Evolutionary conservation across 1,140 invertebrate species (phyloP).

Genomic region (Drosophila baimaii): DNA sequence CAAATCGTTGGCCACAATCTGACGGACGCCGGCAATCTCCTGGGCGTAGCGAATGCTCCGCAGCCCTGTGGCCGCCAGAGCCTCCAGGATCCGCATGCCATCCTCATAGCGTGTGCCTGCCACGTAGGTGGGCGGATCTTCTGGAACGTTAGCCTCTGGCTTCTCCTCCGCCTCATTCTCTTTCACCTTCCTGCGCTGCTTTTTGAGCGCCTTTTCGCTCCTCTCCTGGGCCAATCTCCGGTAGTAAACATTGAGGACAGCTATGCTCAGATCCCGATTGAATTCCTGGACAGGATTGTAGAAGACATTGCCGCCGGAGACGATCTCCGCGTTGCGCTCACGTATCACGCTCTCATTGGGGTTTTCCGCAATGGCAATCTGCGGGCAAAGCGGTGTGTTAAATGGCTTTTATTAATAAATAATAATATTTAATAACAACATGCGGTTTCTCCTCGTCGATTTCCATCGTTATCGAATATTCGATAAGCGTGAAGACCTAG

Average conservation of each 20-base stretch:
- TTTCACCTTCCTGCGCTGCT: conserved; percentile 49
- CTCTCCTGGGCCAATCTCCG: conserved; percentile 83
- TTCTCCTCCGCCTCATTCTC: background rate
- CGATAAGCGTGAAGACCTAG: no score
- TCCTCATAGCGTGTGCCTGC: conserved; percentile 84
- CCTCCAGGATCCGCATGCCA: conserved; percentile 93
- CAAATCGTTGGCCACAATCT: conserved; percentile 97
- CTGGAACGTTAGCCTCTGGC: background rate
- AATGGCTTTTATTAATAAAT: background rate
- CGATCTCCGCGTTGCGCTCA: conserved; percentile 75
- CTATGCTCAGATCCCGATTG: conserved; percentile 95
- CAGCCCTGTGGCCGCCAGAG: conserved; percentile 95
- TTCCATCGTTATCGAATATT: conserved; percentile 27
- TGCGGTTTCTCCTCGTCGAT: conserved; percentile 43
- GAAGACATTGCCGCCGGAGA: conserved; percentile 89
- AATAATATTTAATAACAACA: conserved; percentile 17
- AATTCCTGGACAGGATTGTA: conserved; percentile 99
- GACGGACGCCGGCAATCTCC: conserved; percentile 92
- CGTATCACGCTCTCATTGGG: conserved; percentile 60
- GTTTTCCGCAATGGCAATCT: conserved; percentile 33
- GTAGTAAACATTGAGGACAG: conserved; percentile 87
- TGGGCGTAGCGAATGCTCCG: conserved; percentile 98
- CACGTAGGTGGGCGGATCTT: conserved; percentile 16
- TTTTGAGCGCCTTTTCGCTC: conserved; percentile 60
- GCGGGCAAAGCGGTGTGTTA: background rate